Conservation (phyloP, 2,888 invertebrate species). For the Drosophila lutescens region DNA sequence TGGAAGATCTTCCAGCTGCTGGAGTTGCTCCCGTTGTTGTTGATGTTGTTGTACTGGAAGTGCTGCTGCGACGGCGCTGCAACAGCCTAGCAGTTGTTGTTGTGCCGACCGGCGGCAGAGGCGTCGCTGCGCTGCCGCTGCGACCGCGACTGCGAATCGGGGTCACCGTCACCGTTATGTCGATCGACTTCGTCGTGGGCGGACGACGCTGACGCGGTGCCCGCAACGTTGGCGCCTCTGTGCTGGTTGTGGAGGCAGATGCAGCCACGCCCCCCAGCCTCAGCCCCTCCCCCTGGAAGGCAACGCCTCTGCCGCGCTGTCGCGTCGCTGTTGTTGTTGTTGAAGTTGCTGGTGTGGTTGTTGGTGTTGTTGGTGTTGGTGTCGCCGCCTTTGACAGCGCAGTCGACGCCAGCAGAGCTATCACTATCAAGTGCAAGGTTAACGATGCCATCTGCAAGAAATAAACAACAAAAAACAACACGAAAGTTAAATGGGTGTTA, state of each 20-base stretch:
- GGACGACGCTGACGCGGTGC: slow-evolving; percentile 82
- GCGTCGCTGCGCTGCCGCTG: slow-evolving; percentile 48
- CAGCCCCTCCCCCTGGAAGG: slow-evolving; percentile 54
- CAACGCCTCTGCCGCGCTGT: slow-evolving; percentile 43
- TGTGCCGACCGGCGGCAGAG: slow-evolving; percentile 34
- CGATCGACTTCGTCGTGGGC: slow-evolving; percentile 65
- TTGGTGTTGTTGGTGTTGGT: slow-evolving; percentile 20
- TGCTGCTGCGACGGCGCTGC: slow-evolving; percentile 31
- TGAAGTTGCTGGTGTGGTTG: slow-evolving; percentile 36
- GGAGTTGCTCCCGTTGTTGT: slow-evolving; percentile 40
- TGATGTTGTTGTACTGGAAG: slow-evolving; percentile 35
- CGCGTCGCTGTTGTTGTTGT: slow-evolving; percentile 34
- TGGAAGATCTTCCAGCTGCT: slow-evolving; percentile 13
- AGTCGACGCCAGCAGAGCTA: slow-evolving; percentile 60
- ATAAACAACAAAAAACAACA: neutral
- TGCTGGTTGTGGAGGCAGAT: slow-evolving; percentile 72
- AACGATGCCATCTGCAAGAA: slow-evolving; percentile 76
- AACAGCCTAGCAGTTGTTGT: slow-evolving; percentile 37
- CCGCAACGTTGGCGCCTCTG: slow-evolving; percentile 84
- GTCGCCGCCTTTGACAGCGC: slow-evolving; percentile 38
- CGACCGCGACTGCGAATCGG: slow-evolving; percentile 41
- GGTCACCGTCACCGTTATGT: slow-evolving; percentile 25
- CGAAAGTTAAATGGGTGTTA: neutral
- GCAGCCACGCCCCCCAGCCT: slow-evolving; percentile 39
- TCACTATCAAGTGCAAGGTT: slow-evolving; percentile 84